Base-by-base conservation (phyloP, 2,113 vertebrate species). In the Psammodynastes pulverulentus region DNA sequence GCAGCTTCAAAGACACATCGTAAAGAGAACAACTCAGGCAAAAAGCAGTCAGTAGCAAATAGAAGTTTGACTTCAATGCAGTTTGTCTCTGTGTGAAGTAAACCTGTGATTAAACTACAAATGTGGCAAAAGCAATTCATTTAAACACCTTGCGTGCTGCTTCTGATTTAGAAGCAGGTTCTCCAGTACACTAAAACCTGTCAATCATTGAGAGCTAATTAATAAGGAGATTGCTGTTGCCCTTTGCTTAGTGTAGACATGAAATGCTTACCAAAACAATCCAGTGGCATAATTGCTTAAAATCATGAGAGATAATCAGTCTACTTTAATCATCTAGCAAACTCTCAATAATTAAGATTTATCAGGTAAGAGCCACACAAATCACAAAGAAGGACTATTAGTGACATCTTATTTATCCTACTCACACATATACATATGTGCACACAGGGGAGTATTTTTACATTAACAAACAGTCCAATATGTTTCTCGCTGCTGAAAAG, bases 251-350 rank as follows among this genome's bases (percentile, higher is more conserved):
- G 26, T 29, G 15, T 26, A 62, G 45, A 4, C 0, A 3, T 92
- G 67, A 10, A 45, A 79, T 49, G 92, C 93, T 93, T 91, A 84
- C 93, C 92, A 92, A 94, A 94, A 88, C 94, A 91, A 87, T 54
- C 58, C 45, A 15, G 88, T 92, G 89, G 0, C 45, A 87, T 79
- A 93, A 92, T 88, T 89, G 91, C 94, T 95, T 84, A 56, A 94
- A 94, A 45, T 93, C 91, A 62, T 93, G 92, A 84, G 90, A 94
- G 92, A 39, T 87, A 91, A 93, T 94, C 92, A 94, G 94, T 95
- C 87, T 0, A 0, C 86, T 54, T 92, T 93, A 95, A 94, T 90
- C 93, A 91, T 45, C 52, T 34, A 62, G 49, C 67, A 56, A 3
- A 87, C 72, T 85, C 88, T 87, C 29, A 0, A 87, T 94, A 49